Conservation (phyloP, 2,888 invertebrate genomes). For the Cephus pygmeus region DNA sequence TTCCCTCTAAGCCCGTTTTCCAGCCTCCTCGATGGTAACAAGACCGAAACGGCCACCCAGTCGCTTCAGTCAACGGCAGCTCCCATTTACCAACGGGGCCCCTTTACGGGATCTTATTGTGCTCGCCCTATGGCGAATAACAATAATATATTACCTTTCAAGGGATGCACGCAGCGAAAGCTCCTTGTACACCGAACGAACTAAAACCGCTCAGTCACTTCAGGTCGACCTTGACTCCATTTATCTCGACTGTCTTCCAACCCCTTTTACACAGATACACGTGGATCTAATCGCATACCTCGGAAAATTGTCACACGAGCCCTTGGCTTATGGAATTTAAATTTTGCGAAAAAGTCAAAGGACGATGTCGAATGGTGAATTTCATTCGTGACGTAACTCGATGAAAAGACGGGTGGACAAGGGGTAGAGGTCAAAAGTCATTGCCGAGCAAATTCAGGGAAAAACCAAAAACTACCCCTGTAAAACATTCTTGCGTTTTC, state of each 20-base stretch:
- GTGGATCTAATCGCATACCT: too few species aligned
- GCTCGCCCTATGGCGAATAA: constrained; percentile 1
- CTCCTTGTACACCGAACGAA: background rate
- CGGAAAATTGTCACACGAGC: too few species aligned
- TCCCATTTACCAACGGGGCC: background rate
- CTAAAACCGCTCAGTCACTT: background rate
- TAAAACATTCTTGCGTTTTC: background rate
- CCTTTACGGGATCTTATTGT: background rate
- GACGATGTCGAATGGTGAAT: background rate
- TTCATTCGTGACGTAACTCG: background rate
- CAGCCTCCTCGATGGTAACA: constrained; percentile 12
- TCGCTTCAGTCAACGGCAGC: background rate
- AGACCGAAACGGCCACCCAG: background rate
- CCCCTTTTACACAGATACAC: background rate
- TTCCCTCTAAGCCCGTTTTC: background rate
- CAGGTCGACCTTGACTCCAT: background rate
- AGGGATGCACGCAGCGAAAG: background rate
- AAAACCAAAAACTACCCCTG: background rate
- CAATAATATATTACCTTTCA: constrained; percentile 13
- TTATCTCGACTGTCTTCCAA: background rate
- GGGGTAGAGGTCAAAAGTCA: background rate
- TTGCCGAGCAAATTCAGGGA: background rate
- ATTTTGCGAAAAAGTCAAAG: background rate
- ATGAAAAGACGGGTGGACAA: background rate
- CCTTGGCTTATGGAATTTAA: background rate